Evolutionary conservation across 2,888 invertebrate genomes (phyloP).

Genomic region (Apodemia hepburni): DNA sequence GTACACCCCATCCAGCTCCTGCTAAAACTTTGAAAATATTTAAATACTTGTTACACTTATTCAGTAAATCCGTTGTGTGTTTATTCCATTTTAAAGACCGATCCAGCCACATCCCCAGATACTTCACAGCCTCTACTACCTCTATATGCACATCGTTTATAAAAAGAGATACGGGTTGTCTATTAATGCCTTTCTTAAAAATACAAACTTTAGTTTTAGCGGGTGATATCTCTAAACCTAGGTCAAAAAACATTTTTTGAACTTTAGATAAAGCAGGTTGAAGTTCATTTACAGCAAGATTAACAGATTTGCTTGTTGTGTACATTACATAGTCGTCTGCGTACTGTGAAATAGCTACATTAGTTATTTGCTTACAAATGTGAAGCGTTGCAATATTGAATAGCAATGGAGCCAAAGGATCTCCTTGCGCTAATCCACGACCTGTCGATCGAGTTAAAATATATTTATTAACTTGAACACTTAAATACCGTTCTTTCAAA

Average conservation of each 20-base stretch:
- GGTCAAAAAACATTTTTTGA: neutral
- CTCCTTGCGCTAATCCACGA: constrained; percentile 33
- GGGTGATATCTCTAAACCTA: neutral
- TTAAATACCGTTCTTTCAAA: constrained; percentile 16
- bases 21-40: constrained; percentile 18
- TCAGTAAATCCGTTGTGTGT: neutral
- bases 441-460: constrained; percentile 15
- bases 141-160: neutral
- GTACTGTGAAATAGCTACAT: constrained; percentile 29
- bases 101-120: constrained; percentile 9
- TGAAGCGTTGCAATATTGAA: constrained; percentile 31
- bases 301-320: neutral
- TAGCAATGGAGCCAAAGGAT: constrained; percentile 34
- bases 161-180: neutral
- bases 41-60: neutral
- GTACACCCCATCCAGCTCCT: constrained; percentile 34
- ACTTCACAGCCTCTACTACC: neutral
- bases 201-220: neutral
- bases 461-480: constrained; percentile 5
- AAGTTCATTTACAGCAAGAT: neutral
- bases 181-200: neutral
- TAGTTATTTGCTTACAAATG: constrained; percentile 22
- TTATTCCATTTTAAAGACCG: constrained; percentile 8
- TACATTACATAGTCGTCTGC: constrained; percentile 36
- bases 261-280: neutral